Conservation (phyloP, 2,797 vertebrate species). For the Malacoraja senta region DNA sequence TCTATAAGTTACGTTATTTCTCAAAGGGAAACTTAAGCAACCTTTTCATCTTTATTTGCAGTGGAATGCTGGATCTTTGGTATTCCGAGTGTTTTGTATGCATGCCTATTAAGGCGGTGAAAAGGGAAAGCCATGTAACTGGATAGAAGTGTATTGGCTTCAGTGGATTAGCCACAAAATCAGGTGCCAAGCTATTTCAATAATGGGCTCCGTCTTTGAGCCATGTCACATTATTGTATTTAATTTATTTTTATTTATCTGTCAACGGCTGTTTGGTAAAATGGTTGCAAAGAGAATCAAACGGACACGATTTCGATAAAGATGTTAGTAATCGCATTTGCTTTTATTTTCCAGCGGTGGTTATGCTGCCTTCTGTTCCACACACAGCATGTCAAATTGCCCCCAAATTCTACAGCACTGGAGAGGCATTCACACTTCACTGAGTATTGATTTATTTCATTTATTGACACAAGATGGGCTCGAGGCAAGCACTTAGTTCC, state of each 20-base stretch:
- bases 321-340: slow-evolving; percentile 62
- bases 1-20: neutral
- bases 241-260: slow-evolving; percentile 58
- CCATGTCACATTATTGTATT: slow-evolving; percentile 45
- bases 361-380: slow-evolving; percentile 68
- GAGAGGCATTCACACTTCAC: slow-evolving; percentile 92
- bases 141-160: slow-evolving; percentile 5
- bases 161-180: slow-evolving; percentile 29
- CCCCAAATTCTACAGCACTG: slow-evolving; percentile 78
- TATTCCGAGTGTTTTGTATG: neutral
- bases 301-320: slow-evolving; percentile 61
- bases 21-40: neutral
- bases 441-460: slow-evolving; percentile 98
- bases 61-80: neutral
- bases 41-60: neutral
- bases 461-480: slow-evolving; percentile 94
- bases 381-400: slow-evolving; percentile 74
- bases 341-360: slow-evolving; percentile 69
- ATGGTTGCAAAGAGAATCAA: slow-evolving; percentile 60
- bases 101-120: neutral
- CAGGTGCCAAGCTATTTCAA: slow-evolving; percentile 15
- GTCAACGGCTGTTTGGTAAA: slow-evolving; percentile 52
- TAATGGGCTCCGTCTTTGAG: slow-evolving; percentile 10
- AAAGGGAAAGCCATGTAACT: slow-evolving; percentile 4
- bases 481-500: slow-evolving; percentile 87